These are phyloP conservation scores for Stenolophus ochropezus DNA, from an alignment of 2,888 invertebrate genomes.

Conservation along the genomic window DNA sequence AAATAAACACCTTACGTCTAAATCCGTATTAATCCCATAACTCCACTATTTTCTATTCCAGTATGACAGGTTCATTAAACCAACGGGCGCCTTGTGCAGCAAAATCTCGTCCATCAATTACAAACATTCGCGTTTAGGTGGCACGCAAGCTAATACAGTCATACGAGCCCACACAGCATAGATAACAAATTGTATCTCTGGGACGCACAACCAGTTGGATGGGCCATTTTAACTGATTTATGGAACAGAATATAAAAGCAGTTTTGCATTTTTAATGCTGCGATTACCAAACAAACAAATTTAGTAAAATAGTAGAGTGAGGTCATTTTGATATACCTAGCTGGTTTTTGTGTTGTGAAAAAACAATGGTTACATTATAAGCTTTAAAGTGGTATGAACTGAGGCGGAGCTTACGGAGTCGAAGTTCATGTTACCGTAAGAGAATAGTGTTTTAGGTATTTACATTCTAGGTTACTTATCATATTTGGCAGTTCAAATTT, in stretches of 20 bases:
- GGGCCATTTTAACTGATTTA: slow-evolving; percentile 3
- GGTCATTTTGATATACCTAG: too few relatives aligned
- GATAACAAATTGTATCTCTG: slow-evolving; percentile 20
- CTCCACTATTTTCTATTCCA: not conserved
- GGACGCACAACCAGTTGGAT: not conserved
- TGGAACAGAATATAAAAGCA: not conserved
- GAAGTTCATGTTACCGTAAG: too few relatives aligned
- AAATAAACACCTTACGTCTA: too few relatives aligned
- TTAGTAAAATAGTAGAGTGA: not conserved
- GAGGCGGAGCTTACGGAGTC: too few relatives aligned
- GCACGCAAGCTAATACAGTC: slow-evolving; percentile 1
- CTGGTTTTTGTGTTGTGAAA: too few relatives aligned
- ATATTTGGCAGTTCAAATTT: too few relatives aligned
- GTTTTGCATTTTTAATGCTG: not conserved
- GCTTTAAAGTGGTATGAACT: too few relatives aligned
- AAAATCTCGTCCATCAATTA: not conserved
- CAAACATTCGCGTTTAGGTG: slow-evolving; percentile 7
- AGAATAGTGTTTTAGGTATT: too few relatives aligned
- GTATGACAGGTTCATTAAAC: not conserved
- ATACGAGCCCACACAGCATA: not conserved
- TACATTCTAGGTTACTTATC: too few relatives aligned
- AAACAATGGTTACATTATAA: too few relatives aligned
- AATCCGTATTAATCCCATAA: too few relatives aligned
- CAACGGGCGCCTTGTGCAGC: not conserved
- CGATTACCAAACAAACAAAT: too few relatives aligned